Base-by-base conservation (phyloP, 1,140 invertebrate species). In the Drosophila gunungcola region DNA sequence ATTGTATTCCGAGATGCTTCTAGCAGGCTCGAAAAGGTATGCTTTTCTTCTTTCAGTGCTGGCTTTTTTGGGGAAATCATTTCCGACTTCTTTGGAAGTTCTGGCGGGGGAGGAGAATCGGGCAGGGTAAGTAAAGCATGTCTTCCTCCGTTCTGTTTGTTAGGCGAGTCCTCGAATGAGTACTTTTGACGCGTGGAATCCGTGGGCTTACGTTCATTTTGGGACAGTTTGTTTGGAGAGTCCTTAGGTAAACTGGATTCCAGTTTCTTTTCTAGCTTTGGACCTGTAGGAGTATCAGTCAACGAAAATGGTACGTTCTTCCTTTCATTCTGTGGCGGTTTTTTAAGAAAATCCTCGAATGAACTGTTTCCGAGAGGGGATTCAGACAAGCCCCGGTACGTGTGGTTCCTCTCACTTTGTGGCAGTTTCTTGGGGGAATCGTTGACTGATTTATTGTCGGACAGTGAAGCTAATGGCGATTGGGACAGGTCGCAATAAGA, bases 401-500 rank as follows among this genome's bases (percentile, higher is more conserved):
- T 27, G 3, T 48, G 21, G 3, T 5, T 34, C 10, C 12, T 11
- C 34, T 58, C 56, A 25, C 10, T 42, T 11, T 38, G 49, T 2
- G 12, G 2, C 11, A 13, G 38, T 6, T 45, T 34, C 5, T 39
- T 52, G 3, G 32, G 7, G 3, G 34, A 38, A 38, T 41, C 39
- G 12, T 57, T 53, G 29, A 32, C n/a, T 2, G 27, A 9, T 21
- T 13, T 48, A 16, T n/a, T 49, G 29, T 25, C 21, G 36, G 45
- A 6, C 11, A 60, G 29, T 32, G 76, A 72, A 25, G 75, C 80
- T 10, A 90, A 21, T 0, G 83, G 89, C 41, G 89, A 85, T 43
- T 88, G 69, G 0, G 61, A 64, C 11, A 48, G 25, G 27, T 70
- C 78, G 16, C 78, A 43, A 67, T 78, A 91, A 32, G 65, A 57